Base-by-base conservation (phyloP, 2,888 invertebrate species). In the Cyrtodaria siliqua region DNA sequence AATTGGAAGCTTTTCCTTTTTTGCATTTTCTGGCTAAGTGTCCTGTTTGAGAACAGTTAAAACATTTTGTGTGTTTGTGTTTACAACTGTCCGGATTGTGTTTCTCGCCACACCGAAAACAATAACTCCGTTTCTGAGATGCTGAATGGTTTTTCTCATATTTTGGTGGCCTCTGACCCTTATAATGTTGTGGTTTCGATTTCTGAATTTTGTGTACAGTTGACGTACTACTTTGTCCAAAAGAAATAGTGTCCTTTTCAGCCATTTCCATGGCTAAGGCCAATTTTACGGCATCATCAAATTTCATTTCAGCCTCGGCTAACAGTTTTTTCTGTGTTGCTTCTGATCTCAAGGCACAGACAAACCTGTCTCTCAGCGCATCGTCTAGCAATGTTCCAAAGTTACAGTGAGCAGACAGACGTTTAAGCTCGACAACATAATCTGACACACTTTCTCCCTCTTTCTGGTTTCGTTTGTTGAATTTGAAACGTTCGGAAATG, bases 401-500 rank as follows among this genome's bases (percentile, higher is more conserved):
- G 14, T 67, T 44, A 49, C 70, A 71, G n/a, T 53, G n/a, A 3
- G 16, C 27, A 16, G 62, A 26, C 1, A 67, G 38, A 6, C 47
- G 27, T 44, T 38, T 63, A 9, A 75, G 14, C 20, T 27, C 60
- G 4, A 53, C 71, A 1, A 70, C 61, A 57, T 76, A 76, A 16
- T 59, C 66, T 8, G 23, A 12, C 0, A 72, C 38, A n/a, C 14
- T 61, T 24, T 68, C 50, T 6, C 68, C 57, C 50, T 62, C 52
- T 27, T 52, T 50, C 42, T 68, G 74, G 24, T 68, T 68, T 3
- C 62, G 33, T 68, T 62, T 62, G 23, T 68, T 49, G 27, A 68
- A 74, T 18, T 63, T 61, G 14, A 74, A 74, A 9, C 68, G 14
- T 66, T 62, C 74, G 4, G 75, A 59, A 55, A 72, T 66, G 2